A percentile compares a stretch with the other conserved stretches of the same genome.
Conservation (phyloP, 2,888 invertebrate species). For the Drosophila neutralis region DNA sequence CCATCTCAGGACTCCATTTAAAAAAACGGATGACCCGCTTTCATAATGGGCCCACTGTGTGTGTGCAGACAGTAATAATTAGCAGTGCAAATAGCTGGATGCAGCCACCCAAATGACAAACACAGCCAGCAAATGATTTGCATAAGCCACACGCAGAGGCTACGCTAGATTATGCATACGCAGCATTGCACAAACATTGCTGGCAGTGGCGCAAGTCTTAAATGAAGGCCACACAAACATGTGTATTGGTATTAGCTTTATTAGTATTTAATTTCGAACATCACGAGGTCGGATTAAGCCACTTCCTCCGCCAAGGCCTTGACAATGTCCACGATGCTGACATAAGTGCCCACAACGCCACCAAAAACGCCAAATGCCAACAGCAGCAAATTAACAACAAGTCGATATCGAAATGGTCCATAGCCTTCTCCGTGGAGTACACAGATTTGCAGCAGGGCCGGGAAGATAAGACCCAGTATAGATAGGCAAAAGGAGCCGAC, state of each 20-base stretch:
- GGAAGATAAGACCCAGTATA: conserved; percentile 95
- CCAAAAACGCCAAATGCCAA: conserved; percentile 91
- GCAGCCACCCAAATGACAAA: conserved; percentile 28
- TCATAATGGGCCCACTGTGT: background rate
- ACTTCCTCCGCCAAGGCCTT: conserved; percentile 32
- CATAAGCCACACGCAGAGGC: conserved; percentile 50
- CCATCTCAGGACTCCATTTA: background rate
- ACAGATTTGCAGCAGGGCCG: conserved; percentile 94
- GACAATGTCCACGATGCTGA: conserved; percentile 82
- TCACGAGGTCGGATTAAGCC: conserved; percentile 29
- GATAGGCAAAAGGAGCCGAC: conserved; percentile 97
- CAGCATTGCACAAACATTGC: conserved; percentile 35
- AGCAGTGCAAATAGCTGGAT: background rate
- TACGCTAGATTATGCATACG: conserved; percentile 53
- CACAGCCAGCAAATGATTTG: conserved; percentile 44
- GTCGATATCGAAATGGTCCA: conserved; percentile 89
- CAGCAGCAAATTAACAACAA: conserved; percentile 90
- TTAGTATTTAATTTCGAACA: conserved; percentile 30
- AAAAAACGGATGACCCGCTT: background rate
- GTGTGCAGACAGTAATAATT: background rate
- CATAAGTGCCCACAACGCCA: conserved; percentile 89
- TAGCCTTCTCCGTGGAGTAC: conserved; percentile 89
- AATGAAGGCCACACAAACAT: conserved; percentile 12
- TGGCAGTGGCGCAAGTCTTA: background rate
- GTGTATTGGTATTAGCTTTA: conserved; percentile 15